These are phyloP conservation scores for Cephus rjabovi DNA, from an alignment of 2,888 invertebrate species.

Conservation along the genomic window DNA sequence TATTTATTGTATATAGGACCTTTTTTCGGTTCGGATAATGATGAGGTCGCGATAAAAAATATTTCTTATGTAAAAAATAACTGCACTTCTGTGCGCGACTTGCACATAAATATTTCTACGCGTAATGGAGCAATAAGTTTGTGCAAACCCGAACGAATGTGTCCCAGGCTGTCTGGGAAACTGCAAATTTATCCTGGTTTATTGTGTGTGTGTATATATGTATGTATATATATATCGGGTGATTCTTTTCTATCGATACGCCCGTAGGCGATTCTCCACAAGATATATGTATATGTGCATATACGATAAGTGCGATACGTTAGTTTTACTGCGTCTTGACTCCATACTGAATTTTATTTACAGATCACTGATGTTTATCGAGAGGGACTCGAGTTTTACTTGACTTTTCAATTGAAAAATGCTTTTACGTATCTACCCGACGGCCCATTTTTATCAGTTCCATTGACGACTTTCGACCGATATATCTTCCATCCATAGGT, in stretches of 20 bases:
- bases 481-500: background rate
- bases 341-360: background rate
- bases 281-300: background rate
- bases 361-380: background rate
- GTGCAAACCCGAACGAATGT: background rate
- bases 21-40: background rate
- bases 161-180: background rate
- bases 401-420: background rate
- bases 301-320: background rate
- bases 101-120: background rate
- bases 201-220: background rate
- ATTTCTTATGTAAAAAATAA: background rate
- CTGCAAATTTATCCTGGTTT: background rate
- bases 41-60: background rate
- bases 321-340: background rate
- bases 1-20: background rate
- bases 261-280: background rate
- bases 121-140: background rate
- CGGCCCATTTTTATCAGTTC: conserved; percentile 15
- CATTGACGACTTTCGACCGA: background rate
- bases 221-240: background rate
- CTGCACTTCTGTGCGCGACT: background rate
- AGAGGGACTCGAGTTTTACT: background rate
- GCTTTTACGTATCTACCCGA: conserved; percentile 7
- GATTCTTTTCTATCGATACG: background rate